Base-by-base conservation (phyloP, 2,888 invertebrate species). In the Lepidocyrtinus sp. region DNA sequence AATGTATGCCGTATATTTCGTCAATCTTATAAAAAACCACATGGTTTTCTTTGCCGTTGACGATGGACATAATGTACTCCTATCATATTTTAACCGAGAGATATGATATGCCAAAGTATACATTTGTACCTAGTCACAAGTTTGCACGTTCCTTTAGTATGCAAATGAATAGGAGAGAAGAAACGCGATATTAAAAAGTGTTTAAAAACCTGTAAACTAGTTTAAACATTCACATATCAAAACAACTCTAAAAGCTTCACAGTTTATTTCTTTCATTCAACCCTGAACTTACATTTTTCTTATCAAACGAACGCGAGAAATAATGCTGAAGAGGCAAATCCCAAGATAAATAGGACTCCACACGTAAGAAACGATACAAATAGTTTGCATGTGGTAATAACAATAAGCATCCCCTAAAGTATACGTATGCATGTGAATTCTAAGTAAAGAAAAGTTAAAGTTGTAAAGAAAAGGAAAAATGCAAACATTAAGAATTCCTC, bases 181-280 rank as follows among this genome's bases (percentile, higher is more conserved):
- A n/a, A n/a, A 55, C 55, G 70, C 50, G 59, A 22, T 62, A 62
- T 71, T 61, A 61, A 71, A 26, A 55, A 73, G 73, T 67, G 74
- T 74, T 74, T 74, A 74, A 67, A 74, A 74, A 36, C 67, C 67
- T 74, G 74, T 67, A 74, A 74, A 74, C 74, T 64, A 65, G 74
- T 74, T 74, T 74, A 74, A 75, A 75, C 75, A 75, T 68, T 75
- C 75, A 62, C 24, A 75, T 63, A 27, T 75, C 75, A 75, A 67
- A 75, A 75, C 75, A 75, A 61, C 67, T 74, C 74, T 68, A 74
- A 74, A 74, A 74, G 74, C 74, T 67, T 25, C 59, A 63, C 63
- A 73, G 73, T 73, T 73, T 73, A 73, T 65, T 73, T 64, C 64
- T 36, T 36, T 36, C 36, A 36, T 36, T 36, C 63, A 73, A 65